A percentile compares a stretch with the other conserved stretches of the same genome.
phyloP scores from a whole-genome alignment of 35 echinoderm and acorn worm genomes.

The Anneissia japonica region DNA sequence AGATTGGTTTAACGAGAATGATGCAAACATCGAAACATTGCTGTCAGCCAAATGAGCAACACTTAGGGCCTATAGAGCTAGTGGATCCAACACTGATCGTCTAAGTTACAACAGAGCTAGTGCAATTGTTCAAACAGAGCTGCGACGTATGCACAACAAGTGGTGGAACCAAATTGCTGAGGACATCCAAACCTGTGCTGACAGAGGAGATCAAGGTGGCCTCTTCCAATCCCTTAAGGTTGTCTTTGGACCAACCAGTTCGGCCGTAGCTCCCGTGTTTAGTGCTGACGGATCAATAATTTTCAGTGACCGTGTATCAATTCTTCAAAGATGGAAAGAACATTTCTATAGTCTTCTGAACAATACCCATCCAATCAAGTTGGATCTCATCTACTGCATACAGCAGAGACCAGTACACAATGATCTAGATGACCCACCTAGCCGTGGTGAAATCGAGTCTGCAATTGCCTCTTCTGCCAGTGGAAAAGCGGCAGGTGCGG shows the following conservation, averaged over 20 bases:
- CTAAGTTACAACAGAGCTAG: constrained; percentile 11
- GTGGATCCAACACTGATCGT: neutral
- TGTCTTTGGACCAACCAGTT: constrained; percentile 9
- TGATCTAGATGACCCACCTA: neutral
- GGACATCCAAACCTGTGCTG: constrained; percentile 10
- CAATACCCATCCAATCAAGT: neutral
- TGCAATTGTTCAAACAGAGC: constrained; percentile 11
- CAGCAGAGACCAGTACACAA: neutral
- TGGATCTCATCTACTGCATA: neutral
- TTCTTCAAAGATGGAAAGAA: neutral
- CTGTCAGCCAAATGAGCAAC: constrained; percentile 18
- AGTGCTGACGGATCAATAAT: neutral
- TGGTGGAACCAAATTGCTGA: constrained; percentile 22
- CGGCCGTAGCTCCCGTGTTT: constrained; percentile 10
- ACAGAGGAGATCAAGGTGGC: constrained; percentile 11
- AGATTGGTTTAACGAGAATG: constrained; percentile 33
- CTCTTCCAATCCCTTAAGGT: constrained; percentile 17
- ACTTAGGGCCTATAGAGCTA: neutral
- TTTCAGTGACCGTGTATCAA: neutral
- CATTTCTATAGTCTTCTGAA: neutral
- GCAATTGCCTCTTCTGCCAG: neutral
- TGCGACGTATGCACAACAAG: constrained; percentile 4
- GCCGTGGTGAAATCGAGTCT: neutral
- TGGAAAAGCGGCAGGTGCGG: neutral
- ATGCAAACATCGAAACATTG: constrained; percentile 29